These are phyloP conservation scores for Lonchura striata DNA, from an alignment of 2,113 vertebrate genomes.

Conservation along the genomic window DNA sequence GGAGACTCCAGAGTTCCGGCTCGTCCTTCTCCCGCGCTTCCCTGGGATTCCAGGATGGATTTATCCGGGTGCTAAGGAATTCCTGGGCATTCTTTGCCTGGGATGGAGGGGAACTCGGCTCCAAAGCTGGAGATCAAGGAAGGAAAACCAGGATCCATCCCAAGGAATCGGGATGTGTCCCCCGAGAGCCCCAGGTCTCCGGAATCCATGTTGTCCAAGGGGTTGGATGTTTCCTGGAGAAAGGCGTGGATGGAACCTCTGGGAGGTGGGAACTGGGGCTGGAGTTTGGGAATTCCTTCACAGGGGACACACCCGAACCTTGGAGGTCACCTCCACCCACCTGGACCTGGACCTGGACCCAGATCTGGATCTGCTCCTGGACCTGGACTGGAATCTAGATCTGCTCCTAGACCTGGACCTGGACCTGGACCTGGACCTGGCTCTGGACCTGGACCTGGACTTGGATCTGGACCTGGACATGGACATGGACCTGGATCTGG, in stretches of 20 bases:
- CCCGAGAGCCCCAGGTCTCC: neutral
- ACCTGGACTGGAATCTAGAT: too few species aligned
- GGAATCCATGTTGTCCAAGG: neutral
- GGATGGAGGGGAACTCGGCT: accelerated
- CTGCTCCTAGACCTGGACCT: too few species aligned
- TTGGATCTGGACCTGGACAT: too few species aligned
- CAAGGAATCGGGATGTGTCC: neutral
- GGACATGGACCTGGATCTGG: too few species aligned
- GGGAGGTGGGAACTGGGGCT: accelerated
- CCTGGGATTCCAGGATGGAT: neutral
- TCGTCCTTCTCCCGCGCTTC: accelerated
- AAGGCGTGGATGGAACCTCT: neutral
- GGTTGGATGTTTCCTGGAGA: neutral
- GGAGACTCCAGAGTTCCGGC: accelerated
- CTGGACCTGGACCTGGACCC: too few species aligned
- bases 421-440: too few species aligned
- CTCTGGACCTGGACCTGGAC: too few species aligned
- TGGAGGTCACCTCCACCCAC: neutral
- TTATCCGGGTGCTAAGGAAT: accelerated
- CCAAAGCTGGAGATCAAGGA: neutral
- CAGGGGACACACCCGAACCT: neutral
- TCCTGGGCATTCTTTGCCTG: accelerated
- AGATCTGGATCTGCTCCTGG: too few species aligned
- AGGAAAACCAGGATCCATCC: neutral
- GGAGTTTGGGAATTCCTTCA: accelerated